These are phyloP conservation scores for Danio jaintianensis DNA, from an alignment of 2,797 vertebrate species.

Conservation along the genomic window DNA sequence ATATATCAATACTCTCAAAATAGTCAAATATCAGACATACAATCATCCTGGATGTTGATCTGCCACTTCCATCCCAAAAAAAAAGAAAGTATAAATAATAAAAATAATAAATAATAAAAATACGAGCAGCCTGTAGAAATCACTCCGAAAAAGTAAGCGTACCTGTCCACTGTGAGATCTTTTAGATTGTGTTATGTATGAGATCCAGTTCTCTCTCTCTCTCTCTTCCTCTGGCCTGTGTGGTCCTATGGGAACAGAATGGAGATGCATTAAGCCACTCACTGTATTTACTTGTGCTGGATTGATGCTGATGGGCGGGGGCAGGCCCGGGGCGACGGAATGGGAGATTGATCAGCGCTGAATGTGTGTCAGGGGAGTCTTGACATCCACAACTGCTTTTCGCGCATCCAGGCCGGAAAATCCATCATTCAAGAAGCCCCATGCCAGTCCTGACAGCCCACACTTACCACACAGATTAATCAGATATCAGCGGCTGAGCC, in stretches of 20 bases:
- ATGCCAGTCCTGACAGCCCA: constrained; percentile 63
- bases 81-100: too few relatives aligned
- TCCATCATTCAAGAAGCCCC: constrained; percentile 65
- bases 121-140: constrained; percentile 7
- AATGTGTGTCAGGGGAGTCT: constrained; percentile 76
- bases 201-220: neutral
- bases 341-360: constrained; percentile 77
- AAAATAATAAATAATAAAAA: neutral
- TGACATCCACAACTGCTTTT: constrained; percentile 75
- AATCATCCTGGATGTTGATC: neutral
- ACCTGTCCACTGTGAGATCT: constrained; percentile 32
- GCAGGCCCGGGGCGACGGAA: constrained; percentile 65
- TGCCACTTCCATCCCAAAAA: neutral
- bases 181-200: constrained; percentile 28
- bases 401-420: constrained; percentile 68
- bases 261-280: constrained; percentile 77
- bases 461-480: constrained; percentile 68
- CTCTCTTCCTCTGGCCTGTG: constrained; percentile 62
- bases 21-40: neutral
- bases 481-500: constrained; percentile 32
- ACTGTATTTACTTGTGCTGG: constrained; percentile 75
- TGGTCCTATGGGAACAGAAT: constrained; percentile 66
- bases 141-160: constrained; percentile 3
- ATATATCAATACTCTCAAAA: too few relatives aligned
- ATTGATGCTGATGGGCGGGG: constrained; percentile 75